Evolutionary conservation across 2,797 vertebrate genomes (phyloP).

Genomic region (Pipistrellus kuhlii): DNA sequence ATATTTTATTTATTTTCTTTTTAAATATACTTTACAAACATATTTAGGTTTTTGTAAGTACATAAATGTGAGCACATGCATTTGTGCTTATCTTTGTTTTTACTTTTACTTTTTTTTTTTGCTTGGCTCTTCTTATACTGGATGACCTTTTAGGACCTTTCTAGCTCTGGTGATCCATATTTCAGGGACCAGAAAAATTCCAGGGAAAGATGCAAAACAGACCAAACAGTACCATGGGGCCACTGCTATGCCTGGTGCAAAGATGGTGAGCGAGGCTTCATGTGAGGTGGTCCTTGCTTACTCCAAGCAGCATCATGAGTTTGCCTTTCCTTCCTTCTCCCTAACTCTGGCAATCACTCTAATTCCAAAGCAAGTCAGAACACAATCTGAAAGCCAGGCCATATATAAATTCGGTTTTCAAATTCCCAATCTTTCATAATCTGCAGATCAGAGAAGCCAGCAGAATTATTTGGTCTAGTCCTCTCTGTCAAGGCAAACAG

Average conservation of each 20-base stretch:
- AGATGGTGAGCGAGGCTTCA: background rate
- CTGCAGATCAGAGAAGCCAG: background rate
- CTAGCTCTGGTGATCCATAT: background rate
- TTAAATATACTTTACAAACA: background rate
- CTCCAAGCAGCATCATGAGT: background rate
- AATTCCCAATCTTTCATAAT: background rate
- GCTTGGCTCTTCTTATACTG: background rate
- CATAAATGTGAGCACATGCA: accelerated
- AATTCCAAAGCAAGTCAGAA: background rate
- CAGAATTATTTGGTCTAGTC: background rate
- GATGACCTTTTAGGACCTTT: background rate
- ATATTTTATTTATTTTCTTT: background rate
- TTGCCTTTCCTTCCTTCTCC: background rate
- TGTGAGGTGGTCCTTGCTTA: accelerated
- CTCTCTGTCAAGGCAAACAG: background rate
- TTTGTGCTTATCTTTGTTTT: background rate
- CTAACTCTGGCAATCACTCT: background rate
- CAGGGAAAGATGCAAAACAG: background rate
- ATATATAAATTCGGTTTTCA: background rate
- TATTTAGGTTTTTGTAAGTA: background rate
- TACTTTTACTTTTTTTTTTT: background rate
- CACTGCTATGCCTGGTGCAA: no score
- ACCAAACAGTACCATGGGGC: no score
- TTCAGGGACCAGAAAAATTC: background rate
- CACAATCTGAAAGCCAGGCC: background rate